Conservation (phyloP, 2,888 invertebrate species). For the Craniophora ligustri region DNA sequence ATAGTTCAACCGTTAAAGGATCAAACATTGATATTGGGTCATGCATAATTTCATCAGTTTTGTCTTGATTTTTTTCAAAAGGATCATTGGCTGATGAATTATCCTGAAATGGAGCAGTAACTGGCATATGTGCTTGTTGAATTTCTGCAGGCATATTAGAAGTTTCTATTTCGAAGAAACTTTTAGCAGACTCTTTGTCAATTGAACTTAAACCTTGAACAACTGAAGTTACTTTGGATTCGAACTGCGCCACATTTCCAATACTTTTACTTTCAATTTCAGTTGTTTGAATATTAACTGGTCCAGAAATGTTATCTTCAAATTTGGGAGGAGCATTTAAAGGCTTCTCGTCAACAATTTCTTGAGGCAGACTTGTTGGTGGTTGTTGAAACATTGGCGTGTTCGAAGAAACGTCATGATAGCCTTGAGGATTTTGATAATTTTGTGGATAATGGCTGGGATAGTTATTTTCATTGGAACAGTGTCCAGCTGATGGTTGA, state of each 20-base stretch:
- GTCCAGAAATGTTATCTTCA: conserved; percentile 3
- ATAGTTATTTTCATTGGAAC: conserved; percentile 36
- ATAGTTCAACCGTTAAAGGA: conserved; percentile 19
- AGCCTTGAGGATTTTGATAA: conserved; percentile 3
- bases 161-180: conserved; percentile 24
- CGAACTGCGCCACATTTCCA: conserved; percentile 31
- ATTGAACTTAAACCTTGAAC: conserved; percentile 17
- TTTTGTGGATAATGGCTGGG: conserved; percentile 22
- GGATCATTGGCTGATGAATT: conserved; percentile 14
- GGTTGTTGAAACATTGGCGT: conserved; percentile 13
- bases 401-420: conserved; percentile 13
- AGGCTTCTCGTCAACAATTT: background rate
- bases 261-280: conserved; percentile 30
- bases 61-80: conserved; percentile 4
- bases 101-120: background rate
- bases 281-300: conserved; percentile 14
- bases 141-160: conserved; percentile 1
- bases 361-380: conserved; percentile 7
- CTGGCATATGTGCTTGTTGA: background rate
- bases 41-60: background rate
- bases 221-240: conserved; percentile 21
- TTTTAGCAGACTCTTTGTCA: conserved; percentile 25
- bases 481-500: conserved; percentile 42
- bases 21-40: conserved; percentile 22
- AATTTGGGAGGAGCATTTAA: background rate